These are phyloP conservation scores for Malacoraja senta DNA, from an alignment of 2,797 vertebrate species.

Conservation along the genomic window DNA sequence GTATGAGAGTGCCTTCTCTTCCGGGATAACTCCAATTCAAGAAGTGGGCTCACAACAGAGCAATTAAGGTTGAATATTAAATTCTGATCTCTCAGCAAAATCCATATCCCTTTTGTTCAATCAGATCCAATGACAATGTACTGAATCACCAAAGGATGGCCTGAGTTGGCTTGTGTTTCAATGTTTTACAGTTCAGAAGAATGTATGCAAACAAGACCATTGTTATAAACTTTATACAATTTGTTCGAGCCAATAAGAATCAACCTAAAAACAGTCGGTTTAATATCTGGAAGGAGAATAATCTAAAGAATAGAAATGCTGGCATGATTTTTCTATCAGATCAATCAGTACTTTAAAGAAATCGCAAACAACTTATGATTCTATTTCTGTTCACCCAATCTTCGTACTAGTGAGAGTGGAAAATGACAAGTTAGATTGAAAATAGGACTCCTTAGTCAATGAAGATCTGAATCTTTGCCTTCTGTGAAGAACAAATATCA, in stretches of 20 bases:
- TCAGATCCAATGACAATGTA: neutral
- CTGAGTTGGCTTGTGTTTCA: neutral
- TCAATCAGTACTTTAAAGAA: neutral
- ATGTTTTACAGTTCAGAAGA: neutral
- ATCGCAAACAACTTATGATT: neutral
- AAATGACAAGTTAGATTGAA: neutral
- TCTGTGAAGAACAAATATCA: neutral
- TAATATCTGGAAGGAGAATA: neutral
- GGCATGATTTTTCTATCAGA: neutral
- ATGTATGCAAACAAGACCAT: neutral
- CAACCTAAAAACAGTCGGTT: neutral
- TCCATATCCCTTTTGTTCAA: neutral
- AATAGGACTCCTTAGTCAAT: constrained; percentile 6
- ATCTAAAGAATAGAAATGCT: neutral
- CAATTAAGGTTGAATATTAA: too few relatives aligned
- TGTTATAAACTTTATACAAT: neutral
- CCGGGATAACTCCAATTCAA: too few relatives aligned
- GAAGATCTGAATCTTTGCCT: neutral
- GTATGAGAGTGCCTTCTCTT: too few relatives aligned
- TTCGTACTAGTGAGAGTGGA: neutral
- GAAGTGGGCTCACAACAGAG: too few relatives aligned
- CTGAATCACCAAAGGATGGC: neutral
- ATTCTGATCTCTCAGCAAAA: too few relatives aligned
- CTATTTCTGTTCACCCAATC: neutral
- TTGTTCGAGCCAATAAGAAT: neutral